Base-by-base conservation (phyloP, 2,113 vertebrate genomes). In the Crotalus horridus region DNA sequence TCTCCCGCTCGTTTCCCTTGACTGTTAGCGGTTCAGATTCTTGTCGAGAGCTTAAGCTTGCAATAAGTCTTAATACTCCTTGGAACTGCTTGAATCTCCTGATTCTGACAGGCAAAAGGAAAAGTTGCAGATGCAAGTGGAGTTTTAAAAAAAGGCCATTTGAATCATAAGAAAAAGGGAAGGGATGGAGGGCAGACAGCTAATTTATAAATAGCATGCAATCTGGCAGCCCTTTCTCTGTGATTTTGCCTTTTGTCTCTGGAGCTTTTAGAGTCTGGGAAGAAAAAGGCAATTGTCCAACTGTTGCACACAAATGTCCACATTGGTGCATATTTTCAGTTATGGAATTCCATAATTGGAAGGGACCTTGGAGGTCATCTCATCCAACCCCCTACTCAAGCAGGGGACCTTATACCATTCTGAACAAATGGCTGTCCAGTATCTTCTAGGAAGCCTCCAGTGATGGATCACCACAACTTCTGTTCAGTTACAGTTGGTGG, bases 281-380 rank as follows among this genome's bases (percentile, higher is more conserved):
- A 89, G 4, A 61, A 0, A 0, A 2, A 39, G 10, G 12, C 8
- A 74, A 23, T 2, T n/a, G 56, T 39, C 26, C 15, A 17, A 56
- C 23, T 15, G 2, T 54, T 13, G 23, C 3, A 24, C 43, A 13
- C 20, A 17, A 12, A 43, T 20, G 12, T 53, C 2, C 61, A 33
- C 7, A 88, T n/a, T 2, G 46, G 23, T 23, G 53, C 29, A 33
- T 26, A 48, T 86, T 24, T 48, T 23, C 10, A 48, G 20, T 48
- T 46, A 64, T 12, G n/a, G 26, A 64, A n/a, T n/a, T 2, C 61
- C 13, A 64, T 29, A 13, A 29, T 13, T 13, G 48, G 48, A 51
- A 51, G 48, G 48, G 48, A 51, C 48, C 48, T 1, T 51, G 61
- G 26, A 13, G 26, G 61, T 64, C 61, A 6, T n/a, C 26, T n/a